Conservation (phyloP, 2,888 invertebrate species). For the Troilus luridus region DNA sequence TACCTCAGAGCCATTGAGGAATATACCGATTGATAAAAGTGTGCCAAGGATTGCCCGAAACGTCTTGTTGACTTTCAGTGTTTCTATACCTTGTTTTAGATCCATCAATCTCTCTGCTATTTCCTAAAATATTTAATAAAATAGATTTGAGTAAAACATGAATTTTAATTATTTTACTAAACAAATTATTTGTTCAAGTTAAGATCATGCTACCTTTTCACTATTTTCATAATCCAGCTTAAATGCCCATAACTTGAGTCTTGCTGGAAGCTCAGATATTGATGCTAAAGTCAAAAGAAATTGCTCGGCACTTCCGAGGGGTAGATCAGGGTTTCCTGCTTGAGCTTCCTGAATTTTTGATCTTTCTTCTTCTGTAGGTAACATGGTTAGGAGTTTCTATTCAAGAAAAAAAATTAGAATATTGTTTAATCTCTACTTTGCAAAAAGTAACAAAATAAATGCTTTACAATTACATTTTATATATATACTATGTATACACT, state of each 20-base stretch:
- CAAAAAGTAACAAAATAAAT: too few relatives aligned
- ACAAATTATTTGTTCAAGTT: not conserved
- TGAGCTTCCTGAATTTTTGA: conserved; percentile 97
- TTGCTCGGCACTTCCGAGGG: conserved; percentile 96
- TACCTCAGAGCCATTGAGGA: conserved; percentile 69
- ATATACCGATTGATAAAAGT: conserved; percentile 85
- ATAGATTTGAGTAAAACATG: conserved; percentile 60
- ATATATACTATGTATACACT: too few relatives aligned
- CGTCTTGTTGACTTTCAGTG: conserved; percentile 91
- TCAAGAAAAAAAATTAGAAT: conserved; percentile 64
- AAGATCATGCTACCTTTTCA: conserved; percentile 78
- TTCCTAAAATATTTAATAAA: conserved; percentile 78
- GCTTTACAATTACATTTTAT: too few relatives aligned
- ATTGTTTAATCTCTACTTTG: not conserved
- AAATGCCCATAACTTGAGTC: conserved; percentile 97
- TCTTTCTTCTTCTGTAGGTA: conserved; percentile 97
- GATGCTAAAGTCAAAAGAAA: conserved; percentile 97
- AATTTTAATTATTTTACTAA: not conserved
- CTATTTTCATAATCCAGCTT: conserved; percentile 98
- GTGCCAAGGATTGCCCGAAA: conserved; percentile 96
- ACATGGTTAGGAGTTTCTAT: conserved; percentile 94
- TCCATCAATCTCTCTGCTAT: conserved; percentile 99
- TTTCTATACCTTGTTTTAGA: conserved; percentile 95
- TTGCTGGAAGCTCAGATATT: conserved; percentile 93
- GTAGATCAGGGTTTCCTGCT: conserved; percentile 89